Conservation (phyloP, 1,140 invertebrate species). For the Heliconius hermathena region DNA sequence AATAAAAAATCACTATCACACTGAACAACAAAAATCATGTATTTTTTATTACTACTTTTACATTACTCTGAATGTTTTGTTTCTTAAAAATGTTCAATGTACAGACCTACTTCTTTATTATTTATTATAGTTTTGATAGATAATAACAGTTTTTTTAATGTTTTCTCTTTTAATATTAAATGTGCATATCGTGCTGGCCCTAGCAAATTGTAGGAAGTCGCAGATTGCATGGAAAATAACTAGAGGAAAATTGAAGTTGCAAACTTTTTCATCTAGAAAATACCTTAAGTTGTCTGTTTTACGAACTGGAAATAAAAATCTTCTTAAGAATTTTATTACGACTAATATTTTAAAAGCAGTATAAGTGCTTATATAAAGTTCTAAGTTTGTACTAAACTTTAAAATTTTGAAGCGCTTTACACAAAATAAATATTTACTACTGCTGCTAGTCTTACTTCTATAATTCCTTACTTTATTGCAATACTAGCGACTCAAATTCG, state of each 20-base stretch:
- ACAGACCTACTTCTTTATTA: too few species aligned
- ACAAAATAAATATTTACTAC: neutral
- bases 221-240: constrained; percentile 60
- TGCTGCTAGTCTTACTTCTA: neutral
- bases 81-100: too few species aligned
- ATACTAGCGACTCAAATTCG: neutral
- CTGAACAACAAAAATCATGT: too few species aligned
- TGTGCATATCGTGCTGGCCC: constrained; percentile 51
- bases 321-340: constrained; percentile 23
- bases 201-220: neutral
- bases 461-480: neutral
- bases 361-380: constrained; percentile 9
- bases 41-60: too few species aligned
- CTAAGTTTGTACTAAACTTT: neutral
- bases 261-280: constrained; percentile 60
- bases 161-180: constrained; percentile 46
- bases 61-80: too few species aligned
- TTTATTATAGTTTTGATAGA: too few species aligned
- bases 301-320: constrained; percentile 29
- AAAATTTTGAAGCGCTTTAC: neutral
- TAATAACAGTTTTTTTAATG: constrained; percentile 24
- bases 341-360: constrained; percentile 8
- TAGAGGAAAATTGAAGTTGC: constrained; percentile 61
- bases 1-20: too few species aligned
- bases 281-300: constrained; percentile 29